Conservation (phyloP, 2,888 invertebrate genomes). For the Monoplex corrugatus region DNA sequence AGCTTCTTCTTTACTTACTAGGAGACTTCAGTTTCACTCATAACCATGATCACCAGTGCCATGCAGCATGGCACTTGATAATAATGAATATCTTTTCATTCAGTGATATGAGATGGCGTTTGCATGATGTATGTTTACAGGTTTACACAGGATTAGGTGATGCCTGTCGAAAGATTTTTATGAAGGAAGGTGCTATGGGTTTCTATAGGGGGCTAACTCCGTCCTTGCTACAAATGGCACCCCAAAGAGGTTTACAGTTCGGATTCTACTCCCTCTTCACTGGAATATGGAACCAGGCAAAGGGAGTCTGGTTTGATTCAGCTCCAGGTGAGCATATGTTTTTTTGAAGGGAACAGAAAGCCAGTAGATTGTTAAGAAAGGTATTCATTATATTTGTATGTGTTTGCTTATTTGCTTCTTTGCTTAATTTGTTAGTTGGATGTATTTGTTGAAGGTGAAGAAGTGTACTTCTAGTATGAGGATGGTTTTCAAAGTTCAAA, state of each 20-base stretch:
- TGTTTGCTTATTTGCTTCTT: no score
- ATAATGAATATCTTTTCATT: background rate
- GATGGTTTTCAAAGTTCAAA: no score
- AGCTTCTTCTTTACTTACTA: no score
- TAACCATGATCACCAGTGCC: no score
- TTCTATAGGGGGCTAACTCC: slow-evolving; percentile 93
- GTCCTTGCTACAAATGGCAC: slow-evolving; percentile 92
- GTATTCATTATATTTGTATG: no score
- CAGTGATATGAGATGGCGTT: background rate
- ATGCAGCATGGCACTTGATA: no score
- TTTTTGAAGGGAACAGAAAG: no score
- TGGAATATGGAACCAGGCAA: slow-evolving; percentile 62
- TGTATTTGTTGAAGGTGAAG: no score
- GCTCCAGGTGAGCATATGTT: slow-evolving; percentile 60
- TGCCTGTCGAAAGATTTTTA: slow-evolving; percentile 84
- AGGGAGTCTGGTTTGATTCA: slow-evolving; percentile 39
- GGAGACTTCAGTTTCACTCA: no score
- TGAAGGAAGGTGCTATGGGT: slow-evolving; percentile 81
- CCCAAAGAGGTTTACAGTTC: slow-evolving; percentile 95
- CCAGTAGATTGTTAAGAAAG: no score
- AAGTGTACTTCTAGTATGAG: no score
- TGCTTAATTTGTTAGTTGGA: no score
- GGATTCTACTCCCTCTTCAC: slow-evolving; percentile 91
- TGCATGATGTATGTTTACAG: slow-evolving; percentile 74
- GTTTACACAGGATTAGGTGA: slow-evolving; percentile 84